Evolutionary conservation across 2,888 invertebrate genomes (phyloP), one percentile per base, ranked within the genome.

Genomic region (Eilema caniola): DNA sequence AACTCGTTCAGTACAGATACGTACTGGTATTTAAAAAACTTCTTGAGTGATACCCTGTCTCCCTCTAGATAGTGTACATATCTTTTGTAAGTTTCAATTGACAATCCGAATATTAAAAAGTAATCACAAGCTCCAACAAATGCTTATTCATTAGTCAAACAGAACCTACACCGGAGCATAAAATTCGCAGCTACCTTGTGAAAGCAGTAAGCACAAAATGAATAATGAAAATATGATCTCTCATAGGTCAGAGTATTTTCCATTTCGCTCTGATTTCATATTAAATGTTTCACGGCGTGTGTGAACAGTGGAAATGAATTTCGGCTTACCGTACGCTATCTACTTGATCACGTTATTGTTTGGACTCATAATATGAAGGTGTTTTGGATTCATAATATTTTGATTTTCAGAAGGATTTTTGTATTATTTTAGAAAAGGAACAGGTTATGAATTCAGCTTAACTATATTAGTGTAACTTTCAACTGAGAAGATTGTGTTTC

Each of bases 261-360:
- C 53, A 25, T 72, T 66, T 56, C 33, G 25, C 20, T 59, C 70
- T 64, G 67, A 67, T 67, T 69, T 65, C 62, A 59, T 71, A 72
- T 74, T 70, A 62, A 70, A 72, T 66, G 69, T 72, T 68, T 71
- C 69, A 71, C 47, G 37, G 41, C 62, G 57, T 66, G 62, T 66
- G n/a, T 66, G 69, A 71, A 57, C 61, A 63, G 59, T 68, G 62
- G 62, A 69, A 71, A 75, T 72, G 70, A 73, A 72, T 74, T 71
- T 71, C 31, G 65, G 71, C 73, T 74, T 74, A 73, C 41, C 41
- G 63, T 25, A 56, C 65, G 57, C 67, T 61, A 57, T 25, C 24
- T 53, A 59, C 37, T 53, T n/a, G 62, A 66, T 63, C 14, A 59
- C 24, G 14, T 62, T 71, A 73, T 41, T 25, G 33, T 65, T 67